Conservation (phyloP, 2,888 invertebrate genomes). For the Coremacera marginata region DNA sequence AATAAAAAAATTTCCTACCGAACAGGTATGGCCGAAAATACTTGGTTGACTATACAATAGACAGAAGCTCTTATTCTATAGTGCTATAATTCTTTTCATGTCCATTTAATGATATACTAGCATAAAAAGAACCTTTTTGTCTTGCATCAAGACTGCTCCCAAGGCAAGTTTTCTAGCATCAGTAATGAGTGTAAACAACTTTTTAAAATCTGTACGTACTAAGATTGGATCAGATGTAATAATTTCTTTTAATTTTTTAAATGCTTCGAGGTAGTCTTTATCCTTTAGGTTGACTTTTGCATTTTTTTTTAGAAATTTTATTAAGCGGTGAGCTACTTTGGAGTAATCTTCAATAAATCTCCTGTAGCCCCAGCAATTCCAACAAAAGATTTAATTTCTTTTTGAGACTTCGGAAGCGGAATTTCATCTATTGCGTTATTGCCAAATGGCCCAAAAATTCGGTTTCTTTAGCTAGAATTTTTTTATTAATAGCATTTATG, state of each 20-base stretch:
- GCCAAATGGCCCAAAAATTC: constrained; percentile 52
- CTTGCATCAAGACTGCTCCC: not conserved
- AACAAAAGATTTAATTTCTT: constrained; percentile 40
- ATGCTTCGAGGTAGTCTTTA: constrained; percentile 12
- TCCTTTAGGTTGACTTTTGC: not conserved
- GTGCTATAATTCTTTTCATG: too few species aligned
- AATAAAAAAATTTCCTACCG: too few species aligned
- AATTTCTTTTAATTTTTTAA: constrained; percentile 35
- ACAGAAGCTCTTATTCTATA: too few species aligned
- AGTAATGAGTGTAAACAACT: not conserved
- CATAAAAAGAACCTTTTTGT: too few species aligned
- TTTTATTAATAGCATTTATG: constrained; percentile 43
- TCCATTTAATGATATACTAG: too few species aligned
- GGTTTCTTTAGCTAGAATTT: constrained; percentile 37
- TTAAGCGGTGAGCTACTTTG: constrained; percentile 40
- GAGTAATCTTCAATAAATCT: constrained; percentile 40
- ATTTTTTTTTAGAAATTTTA: constrained; percentile 43
- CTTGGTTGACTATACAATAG: too few species aligned
- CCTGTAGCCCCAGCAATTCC: constrained; percentile 42
- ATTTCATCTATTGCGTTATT: constrained; percentile 42
- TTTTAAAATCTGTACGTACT: not conserved
- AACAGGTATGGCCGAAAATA: too few species aligned
- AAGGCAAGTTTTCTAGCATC: not conserved
- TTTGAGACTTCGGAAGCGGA: constrained; percentile 28
- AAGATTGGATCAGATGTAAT: not conserved